phyloP scores from a whole-genome alignment of 2,113 vertebrate species.

The Grallaria varia region DNA sequence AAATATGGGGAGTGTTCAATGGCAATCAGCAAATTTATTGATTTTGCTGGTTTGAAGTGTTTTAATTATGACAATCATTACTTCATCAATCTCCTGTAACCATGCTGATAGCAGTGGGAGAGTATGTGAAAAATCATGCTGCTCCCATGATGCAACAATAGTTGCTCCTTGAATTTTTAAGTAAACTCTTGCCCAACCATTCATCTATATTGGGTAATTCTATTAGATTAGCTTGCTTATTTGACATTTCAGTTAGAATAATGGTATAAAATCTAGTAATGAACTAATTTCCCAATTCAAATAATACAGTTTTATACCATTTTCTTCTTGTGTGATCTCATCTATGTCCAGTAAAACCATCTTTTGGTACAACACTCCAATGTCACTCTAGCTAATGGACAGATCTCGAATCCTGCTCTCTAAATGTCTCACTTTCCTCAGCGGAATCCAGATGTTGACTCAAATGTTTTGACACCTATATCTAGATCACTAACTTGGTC shows the following conservation, averaged over 20 bases:
- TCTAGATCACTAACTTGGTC: background rate
- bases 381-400: background rate
- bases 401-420: background rate
- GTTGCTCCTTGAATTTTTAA: background rate
- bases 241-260: background rate
- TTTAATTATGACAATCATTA: background rate
- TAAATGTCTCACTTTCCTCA: background rate
- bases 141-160: background rate
- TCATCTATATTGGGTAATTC: background rate
- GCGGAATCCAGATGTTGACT: background rate
- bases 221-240: background rate
- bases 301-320: background rate
- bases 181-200: background rate
- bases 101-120: background rate
- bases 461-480: background rate
- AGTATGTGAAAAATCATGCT: background rate
- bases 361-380: background rate
- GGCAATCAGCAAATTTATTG: background rate
- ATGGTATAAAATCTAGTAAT: background rate
- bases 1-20: background rate
- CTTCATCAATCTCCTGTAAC: fast-evolving
- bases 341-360: background rate
- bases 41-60: background rate
- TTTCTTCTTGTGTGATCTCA: background rate
- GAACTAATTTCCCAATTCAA: background rate